Conservation (phyloP, 2,113 vertebrate species). For the Notiomystis cincta region DNA sequence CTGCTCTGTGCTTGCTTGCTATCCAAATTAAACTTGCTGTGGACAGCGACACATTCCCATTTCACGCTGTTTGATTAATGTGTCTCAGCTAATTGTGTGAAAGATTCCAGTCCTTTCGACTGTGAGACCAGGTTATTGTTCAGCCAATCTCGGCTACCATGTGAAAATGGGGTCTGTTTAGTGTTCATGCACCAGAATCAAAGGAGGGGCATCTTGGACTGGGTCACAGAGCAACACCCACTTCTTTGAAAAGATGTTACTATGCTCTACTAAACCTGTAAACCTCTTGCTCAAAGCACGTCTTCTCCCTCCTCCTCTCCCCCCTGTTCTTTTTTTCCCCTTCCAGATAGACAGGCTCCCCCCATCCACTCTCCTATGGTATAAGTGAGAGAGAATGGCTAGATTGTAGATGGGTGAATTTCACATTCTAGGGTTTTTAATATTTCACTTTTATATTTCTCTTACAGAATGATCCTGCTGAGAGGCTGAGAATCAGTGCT, state of each 20-base stretch:
- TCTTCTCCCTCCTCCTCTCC: conserved; percentile 53
- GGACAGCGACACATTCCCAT: conserved; percentile 59
- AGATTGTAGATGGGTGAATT: conserved; percentile 64
- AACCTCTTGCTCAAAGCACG: conserved; percentile 69
- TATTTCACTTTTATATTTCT: conserved; percentile 83
- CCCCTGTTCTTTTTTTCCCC: conserved; percentile 21
- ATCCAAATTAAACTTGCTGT: conserved; percentile 43
- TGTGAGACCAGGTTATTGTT: conserved; percentile 77
- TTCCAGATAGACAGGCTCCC: conserved; percentile 5
- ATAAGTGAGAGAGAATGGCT: conserved; percentile 54
- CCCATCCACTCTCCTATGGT: conserved; percentile 14
- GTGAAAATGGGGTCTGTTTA: conserved; percentile 72
- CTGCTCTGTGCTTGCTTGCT: conserved; percentile 23
- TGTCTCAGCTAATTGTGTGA: conserved; percentile 79
- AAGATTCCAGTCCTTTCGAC: conserved; percentile 70
- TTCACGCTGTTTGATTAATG: conserved; percentile 78
- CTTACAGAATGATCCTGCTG: conserved; percentile 76
- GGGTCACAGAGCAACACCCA: conserved; percentile 76
- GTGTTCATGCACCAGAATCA: conserved; percentile 69
- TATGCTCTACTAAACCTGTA: conserved; percentile 80
- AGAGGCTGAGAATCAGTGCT: conserved; percentile 73
- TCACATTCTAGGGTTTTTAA: conserved; percentile 77
- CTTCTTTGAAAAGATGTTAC: conserved; percentile 80
- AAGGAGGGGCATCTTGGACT: conserved; percentile 71
- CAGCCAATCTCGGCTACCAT: conserved; percentile 70